Evolutionary conservation across 2,888 invertebrate genomes (phyloP), one percentile per base, ranked within the genome.

Genomic region (Leucophora obtusa): DNA sequence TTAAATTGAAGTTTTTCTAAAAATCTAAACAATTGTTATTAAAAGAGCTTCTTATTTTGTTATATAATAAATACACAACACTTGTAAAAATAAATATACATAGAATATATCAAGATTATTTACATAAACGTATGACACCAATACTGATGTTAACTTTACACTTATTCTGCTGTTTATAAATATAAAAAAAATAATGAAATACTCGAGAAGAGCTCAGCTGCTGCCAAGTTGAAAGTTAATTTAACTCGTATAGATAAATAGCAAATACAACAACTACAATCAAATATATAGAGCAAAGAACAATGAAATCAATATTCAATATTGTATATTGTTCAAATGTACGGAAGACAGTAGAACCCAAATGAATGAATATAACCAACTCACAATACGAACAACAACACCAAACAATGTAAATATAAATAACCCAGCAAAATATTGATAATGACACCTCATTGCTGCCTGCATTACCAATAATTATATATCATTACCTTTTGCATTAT

Each of bases 171-270:
- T 28, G 15, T 9, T 28, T 11, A n/a, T n/a, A n/a, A n/a, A n/a
- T n/a, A n/a, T n/a, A n/a, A 56, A 28, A 5, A 15, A 2, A n/a
- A 56, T 24, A 28, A 56, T 8, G 28, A 56, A 56, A 24, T 28
- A 24, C 38, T 17, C 15, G 9, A 60, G 18, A 15, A 18, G 14
- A 73, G 65, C 76, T 65, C 69, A 73, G 70, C 70, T 81, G 77
- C 66, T 72, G 77, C 81, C 77, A 81, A 73, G 73, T 74, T 73
- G 60, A 77, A 81, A 81, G 81, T 81, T 81, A 81, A 81, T 77
- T 81, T 77, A 71, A 63, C 18, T 11, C 35, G n/a, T 69, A 28
- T n/a, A 17, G 43, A 70, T 43, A 38, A 71, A 35, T 28, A 66
- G 17, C 24, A 68, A 11, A n/a, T 15, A 28, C 66, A 66, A 69